phyloP scores from a whole-genome alignment of 2,888 invertebrate species.

The Synergus gifuensis region DNA sequence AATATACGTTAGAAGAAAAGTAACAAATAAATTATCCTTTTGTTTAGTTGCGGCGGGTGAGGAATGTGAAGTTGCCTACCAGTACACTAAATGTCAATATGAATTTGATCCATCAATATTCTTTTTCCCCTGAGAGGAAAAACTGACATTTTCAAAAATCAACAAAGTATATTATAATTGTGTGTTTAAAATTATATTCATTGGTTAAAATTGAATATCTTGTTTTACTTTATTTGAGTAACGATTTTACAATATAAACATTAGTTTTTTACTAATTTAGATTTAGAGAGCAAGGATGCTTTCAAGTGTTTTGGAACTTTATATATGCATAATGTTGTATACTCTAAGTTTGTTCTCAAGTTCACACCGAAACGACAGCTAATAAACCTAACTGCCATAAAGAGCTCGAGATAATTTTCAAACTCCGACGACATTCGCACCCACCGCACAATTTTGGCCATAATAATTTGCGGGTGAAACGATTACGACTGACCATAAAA shows the following conservation, averaged over 20 bases:
- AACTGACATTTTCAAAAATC: neutral
- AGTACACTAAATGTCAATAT: slow-evolving; percentile 62
- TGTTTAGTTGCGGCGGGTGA: slow-evolving; percentile 55
- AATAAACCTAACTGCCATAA: slow-evolving; percentile 71
- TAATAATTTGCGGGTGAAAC: slow-evolving; percentile 71
- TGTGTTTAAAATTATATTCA: neutral
- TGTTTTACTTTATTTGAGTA: neutral
- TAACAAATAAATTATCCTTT: neutral
- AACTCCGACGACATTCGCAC: slow-evolving; percentile 58
- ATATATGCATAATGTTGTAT: neutral
- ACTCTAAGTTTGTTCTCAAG: slow-evolving; percentile 42
- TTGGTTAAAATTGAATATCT: neutral
- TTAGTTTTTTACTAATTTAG: slow-evolving; percentile 19
- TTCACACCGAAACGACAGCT: slow-evolving; percentile 64
- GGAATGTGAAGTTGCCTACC: slow-evolving; percentile 59
- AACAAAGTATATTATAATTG: neutral
- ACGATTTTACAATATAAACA: slow-evolving; percentile 11
- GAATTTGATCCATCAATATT: slow-evolving; percentile 58
- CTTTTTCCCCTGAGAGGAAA: slow-evolving; percentile 62
- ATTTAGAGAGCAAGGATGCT: neutral
- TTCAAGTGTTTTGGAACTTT: neutral
- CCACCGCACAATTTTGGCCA: slow-evolving; percentile 60
- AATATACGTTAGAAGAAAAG: neutral
- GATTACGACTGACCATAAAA: slow-evolving; percentile 72
- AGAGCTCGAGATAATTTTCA: slow-evolving; percentile 64